Conservation (phyloP, 2,888 invertebrate species). For the Diabrotica balteata region DNA sequence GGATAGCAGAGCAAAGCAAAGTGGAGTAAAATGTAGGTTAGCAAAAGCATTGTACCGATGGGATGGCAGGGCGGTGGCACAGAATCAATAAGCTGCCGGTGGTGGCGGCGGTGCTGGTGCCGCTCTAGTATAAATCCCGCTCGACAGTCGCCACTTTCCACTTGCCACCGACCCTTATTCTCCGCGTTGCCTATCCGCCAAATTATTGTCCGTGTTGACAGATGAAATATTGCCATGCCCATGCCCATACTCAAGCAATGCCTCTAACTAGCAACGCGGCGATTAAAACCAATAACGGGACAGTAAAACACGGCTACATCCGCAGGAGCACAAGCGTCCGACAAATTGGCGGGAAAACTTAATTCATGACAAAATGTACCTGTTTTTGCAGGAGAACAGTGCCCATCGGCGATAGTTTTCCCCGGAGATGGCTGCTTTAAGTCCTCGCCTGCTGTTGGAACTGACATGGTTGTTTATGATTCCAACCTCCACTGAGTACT, state of each 20-base stretch:
- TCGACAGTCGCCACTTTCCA: not conserved
- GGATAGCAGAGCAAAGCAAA: conserved; percentile 39
- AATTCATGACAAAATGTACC: conserved; percentile 44
- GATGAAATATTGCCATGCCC: too few relatives aligned
- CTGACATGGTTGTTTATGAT: conserved; percentile 49
- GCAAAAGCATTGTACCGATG: conserved; percentile 53
- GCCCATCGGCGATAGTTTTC: conserved; percentile 58
- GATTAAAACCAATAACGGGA: conserved; percentile 3
- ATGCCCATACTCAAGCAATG: not conserved
- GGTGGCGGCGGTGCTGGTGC: conserved; percentile 38
- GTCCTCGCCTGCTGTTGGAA: conserved; percentile 56
- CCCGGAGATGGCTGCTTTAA: conserved; percentile 50
- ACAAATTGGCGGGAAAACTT: conserved; percentile 26
- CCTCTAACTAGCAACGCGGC: not conserved
- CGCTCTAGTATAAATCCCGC: conserved; percentile 6
- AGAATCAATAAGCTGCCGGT: conserved; percentile 42
- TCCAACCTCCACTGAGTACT: conserved; percentile 53
- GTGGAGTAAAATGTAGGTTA: conserved; percentile 57
- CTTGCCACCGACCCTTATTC: conserved; percentile 1
- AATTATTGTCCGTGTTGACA: too few relatives aligned
- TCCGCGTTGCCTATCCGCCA: not conserved
- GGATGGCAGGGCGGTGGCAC: conserved; percentile 46
- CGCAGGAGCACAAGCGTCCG: conserved; percentile 19
- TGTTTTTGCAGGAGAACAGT: conserved; percentile 59
- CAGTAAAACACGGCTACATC: conserved; percentile 1